Conservation (phyloP, 2,888 invertebrate species). For the Timema cristinae region DNA sequence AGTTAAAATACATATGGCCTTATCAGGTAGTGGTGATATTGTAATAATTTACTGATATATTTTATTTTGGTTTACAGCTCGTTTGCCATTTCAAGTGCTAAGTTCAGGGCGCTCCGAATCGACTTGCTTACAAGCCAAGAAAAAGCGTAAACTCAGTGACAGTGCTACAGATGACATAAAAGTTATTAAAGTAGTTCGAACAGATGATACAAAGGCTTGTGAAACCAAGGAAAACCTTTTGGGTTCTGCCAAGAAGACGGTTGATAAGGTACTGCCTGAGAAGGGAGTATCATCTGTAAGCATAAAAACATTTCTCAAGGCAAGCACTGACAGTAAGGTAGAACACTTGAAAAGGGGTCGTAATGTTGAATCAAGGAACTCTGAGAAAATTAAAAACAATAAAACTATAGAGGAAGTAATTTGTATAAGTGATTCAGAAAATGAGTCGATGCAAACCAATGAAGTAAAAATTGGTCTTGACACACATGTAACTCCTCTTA, state of each 20-base stretch:
- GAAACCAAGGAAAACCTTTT: constrained; percentile 45
- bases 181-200: constrained; percentile 42
- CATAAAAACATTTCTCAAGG: not conserved
- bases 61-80: constrained; percentile 41
- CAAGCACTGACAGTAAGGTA: too few relatives aligned
- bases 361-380: constrained; percentile 23
- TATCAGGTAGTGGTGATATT: too few relatives aligned
- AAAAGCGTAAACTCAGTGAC: constrained; percentile 50
- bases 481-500: too few relatives aligned
- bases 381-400: constrained; percentile 29
- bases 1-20: too few relatives aligned
- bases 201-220: constrained; percentile 9
- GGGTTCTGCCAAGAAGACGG: not conserved
- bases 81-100: constrained; percentile 57
- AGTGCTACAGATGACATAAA: constrained; percentile 44
- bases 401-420: not conserved
- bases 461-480: not conserved
- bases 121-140: constrained; percentile 36
- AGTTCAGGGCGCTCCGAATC: constrained; percentile 41
- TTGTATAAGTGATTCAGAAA: constrained; percentile 17
- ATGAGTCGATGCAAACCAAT: not conserved
- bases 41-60: too few relatives aligned
- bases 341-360: constrained; percentile 34
- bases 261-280: too few relatives aligned
- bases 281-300: too few relatives aligned